A percentile compares a stretch with the other conserved stretches of the same genome.
phyloP scores from a whole-genome alignment of 1,140 invertebrate species.

The Cyclargus thomasi region DNA sequence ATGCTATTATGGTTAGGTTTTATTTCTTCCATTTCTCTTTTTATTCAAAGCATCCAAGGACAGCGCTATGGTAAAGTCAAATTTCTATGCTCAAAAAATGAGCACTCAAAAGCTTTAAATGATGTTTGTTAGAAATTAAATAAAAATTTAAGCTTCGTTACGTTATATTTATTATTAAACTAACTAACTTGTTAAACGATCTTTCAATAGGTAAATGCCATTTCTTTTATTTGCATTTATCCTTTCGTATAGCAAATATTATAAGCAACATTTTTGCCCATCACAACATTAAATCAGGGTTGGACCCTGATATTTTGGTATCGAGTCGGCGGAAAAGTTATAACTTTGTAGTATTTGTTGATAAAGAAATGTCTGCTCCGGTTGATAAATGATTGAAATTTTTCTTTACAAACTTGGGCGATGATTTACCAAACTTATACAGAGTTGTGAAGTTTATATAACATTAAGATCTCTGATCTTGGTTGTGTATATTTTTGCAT shows the following conservation, averaged over 20 bases:
- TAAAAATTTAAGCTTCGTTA: background rate
- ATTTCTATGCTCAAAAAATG: too few relatives aligned
- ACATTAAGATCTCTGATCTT: constrained; percentile 4
- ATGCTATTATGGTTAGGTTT: background rate
- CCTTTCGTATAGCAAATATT: background rate
- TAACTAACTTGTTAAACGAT: background rate
- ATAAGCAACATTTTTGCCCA: background rate
- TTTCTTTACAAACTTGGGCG: constrained; percentile 21
- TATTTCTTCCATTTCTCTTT: background rate
- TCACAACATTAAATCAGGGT: constrained; percentile 15
- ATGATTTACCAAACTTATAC: constrained; percentile 21
- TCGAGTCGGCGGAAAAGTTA: constrained; percentile 20
- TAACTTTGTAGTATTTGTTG: constrained; percentile 16
- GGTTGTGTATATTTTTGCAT: background rate
- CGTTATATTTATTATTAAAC: background rate
- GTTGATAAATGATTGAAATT: constrained; percentile 48
- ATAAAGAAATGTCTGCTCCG: constrained; percentile 20
- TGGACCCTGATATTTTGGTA: constrained; percentile 1
- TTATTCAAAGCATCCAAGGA: too few relatives aligned
- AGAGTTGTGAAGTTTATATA: constrained; percentile 7
- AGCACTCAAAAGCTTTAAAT: background rate
- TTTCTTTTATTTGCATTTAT: background rate
- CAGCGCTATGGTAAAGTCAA: too few relatives aligned
- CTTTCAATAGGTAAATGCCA: background rate
- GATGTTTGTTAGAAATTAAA: background rate